Evolutionary conservation across 2,113 vertebrate species (phyloP), one percentile per base, ranked within the genome.

Genomic region (Semnornis frantzii): DNA sequence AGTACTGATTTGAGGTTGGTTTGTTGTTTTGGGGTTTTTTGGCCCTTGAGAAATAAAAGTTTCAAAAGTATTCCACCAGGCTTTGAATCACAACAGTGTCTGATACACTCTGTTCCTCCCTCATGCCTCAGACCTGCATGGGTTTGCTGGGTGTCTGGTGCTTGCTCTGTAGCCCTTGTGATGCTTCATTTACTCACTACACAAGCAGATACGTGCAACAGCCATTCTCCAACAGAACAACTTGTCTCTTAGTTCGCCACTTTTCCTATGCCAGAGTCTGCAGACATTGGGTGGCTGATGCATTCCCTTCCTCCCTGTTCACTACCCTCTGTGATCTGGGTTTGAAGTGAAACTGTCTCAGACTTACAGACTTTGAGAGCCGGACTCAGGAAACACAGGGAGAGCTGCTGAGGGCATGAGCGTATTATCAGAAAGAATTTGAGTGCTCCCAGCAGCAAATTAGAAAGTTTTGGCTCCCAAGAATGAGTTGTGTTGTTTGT

Each of bases 401-500:
- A 91, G 83, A 94, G 85, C 27, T 83, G 65, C 90, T 6, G 87
- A 95, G 97, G 96, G 95, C 96, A 93, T 62, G 52, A 91, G 97
- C 52, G 9, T 81, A 96, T 97, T 97, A 97, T 97, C 97, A 98
- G 96, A 97, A 98, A 98, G 98, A 97, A 97, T 97, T 97, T 96
- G 95, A 97, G 93, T 92, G 96, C 96, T 92, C 94, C 94, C 97
- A 97, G 97, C 80, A 97, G 97, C 97, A 97, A 97, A 97, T 97
- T 86, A 96, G 94, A 97, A 98, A 98, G 97, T 98, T 98, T 96
- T 96, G 97, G 97, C 97, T 97, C 96, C 95, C 95, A 97, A 98
- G 98, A 98, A 98, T 98, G 98, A 97, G 97, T 87, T 90, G 97
- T 96, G 97, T 98, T 98, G 98, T 98, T 98, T 97, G 97, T 93